Percentiles rank a stretch among this genome's conserved stretches.
These are phyloP conservation scores for Thamnophis elegans DNA, from an alignment of 2,797 vertebrate species.

Conservation along the genomic window DNA sequence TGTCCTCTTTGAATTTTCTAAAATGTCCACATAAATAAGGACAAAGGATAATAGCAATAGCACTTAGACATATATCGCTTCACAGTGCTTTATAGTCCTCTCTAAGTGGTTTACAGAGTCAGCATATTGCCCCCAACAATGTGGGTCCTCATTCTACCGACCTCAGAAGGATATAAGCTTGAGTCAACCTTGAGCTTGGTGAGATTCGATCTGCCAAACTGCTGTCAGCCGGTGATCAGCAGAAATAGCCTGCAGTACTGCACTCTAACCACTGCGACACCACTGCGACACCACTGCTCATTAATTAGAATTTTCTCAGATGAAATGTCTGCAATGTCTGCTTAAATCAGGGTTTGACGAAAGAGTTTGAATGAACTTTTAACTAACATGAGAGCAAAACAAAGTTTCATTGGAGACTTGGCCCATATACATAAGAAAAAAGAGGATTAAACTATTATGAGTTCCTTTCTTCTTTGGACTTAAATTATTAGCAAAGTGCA, in stretches of 20 bases:
- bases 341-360: not conserved
- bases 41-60: not conserved
- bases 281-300: too few relatives aligned
- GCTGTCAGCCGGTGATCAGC: too few relatives aligned
- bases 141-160: too few relatives aligned
- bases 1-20: not conserved
- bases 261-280: too few relatives aligned
- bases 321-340: not conserved
- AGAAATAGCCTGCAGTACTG: too few relatives aligned
- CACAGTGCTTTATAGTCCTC: too few relatives aligned
- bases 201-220: too few relatives aligned
- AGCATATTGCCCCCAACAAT: too few relatives aligned
- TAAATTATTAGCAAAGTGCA: conserved; percentile 3
- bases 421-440: not conserved
- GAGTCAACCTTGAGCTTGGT: too few relatives aligned
- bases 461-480: not conserved
- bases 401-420: not conserved
- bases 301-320: not conserved
- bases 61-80: too few relatives aligned
- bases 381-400: not conserved
- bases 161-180: too few relatives aligned
- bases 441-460: not conserved
- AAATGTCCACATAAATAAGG: not conserved
- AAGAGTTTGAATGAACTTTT: not conserved
- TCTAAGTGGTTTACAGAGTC: too few relatives aligned